Evolutionary conservation across 2,888 invertebrate species (phyloP), one percentile per base, ranked within the genome.

Genomic region (Prenolepis imparis): DNA sequence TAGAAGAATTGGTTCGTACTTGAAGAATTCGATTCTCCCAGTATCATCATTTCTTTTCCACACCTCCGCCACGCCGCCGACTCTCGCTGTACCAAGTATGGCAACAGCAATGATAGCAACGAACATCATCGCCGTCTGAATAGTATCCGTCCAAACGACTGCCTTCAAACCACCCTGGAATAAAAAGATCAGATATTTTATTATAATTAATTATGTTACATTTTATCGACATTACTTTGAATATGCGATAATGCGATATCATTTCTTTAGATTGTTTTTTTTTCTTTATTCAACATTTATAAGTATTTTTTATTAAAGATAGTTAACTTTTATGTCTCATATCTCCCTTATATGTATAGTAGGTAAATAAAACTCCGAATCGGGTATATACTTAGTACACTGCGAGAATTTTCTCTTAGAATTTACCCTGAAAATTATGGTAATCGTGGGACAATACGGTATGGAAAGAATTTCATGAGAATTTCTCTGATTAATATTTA

Each of bases 71-170:
- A 97, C 89, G 0, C 97, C 97, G 0, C 97, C 97, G 11, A 97
- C 95, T 55, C 96, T 95, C 83, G 95, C 94, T 0, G 97, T 96
- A 0, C 97, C 97, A 90, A 97, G 96, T 1, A 95, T 94, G 78
- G 97, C 95, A 0, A 97, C 97, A 28, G 96, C 96, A 24, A 97
- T 93, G 2, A 97, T 96, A 0, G 97, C 97, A 18, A 96, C 96
- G 91, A 97, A 96, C 97, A 97, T 97, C 8, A 97, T 95, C 28
- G 97, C 94, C 0, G 97, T 97, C 95, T 97, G 97, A 75, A 97
- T 95, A 0, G 97, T 97, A 91, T 97, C 97, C 0, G 97, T 97
- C 97, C 97, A 97, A 11, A 97, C 97, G 0, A 97, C 97, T 6
- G 97, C 97, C 94, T 97, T 97, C 39, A 97, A 94, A 6, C 97